Evolutionary conservation across 1,140 invertebrate species (phyloP).

Genomic region (Olivierus martensii): DNA sequence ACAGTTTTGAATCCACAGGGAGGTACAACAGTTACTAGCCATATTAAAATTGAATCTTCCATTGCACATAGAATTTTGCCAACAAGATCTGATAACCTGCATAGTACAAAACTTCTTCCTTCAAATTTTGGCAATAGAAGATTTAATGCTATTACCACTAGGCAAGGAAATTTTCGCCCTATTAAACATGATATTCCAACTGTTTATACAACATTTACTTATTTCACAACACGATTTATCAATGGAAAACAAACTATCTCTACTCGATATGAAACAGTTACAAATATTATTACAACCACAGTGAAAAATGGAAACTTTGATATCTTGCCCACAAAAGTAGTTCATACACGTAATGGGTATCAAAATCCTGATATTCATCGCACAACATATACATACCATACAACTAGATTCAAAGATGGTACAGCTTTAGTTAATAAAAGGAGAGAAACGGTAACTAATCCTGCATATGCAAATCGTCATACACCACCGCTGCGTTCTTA

Average conservation of each 20-base stretch:
- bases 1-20: constrained; percentile 40
- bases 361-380: constrained; percentile 1
- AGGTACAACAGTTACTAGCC: constrained; percentile 3
- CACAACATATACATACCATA: constrained; percentile 50
- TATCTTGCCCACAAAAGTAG: constrained; percentile 6
- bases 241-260: constrained; percentile 63
- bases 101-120: too few relatives aligned
- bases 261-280: constrained; percentile 71
- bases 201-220: constrained; percentile 14
- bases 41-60: constrained; percentile 6
- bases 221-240: constrained; percentile 49
- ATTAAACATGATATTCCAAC: not conserved
- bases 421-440: constrained; percentile 62
- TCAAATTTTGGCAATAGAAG: too few relatives aligned
- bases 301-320: constrained; percentile 26
- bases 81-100: too few relatives aligned
- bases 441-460: constrained; percentile 44
- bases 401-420: constrained; percentile 69
- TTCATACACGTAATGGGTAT: too few relatives aligned
- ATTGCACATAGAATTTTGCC: not conserved
- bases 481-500: too few relatives aligned
- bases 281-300: constrained; percentile 68
- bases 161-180: not conserved
- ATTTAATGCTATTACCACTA: not conserved
- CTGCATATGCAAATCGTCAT: too few relatives aligned